These are phyloP conservation scores for Andrena trimmerana DNA, from an alignment of 2,888 invertebrate species.

Conservation along the genomic window DNA sequence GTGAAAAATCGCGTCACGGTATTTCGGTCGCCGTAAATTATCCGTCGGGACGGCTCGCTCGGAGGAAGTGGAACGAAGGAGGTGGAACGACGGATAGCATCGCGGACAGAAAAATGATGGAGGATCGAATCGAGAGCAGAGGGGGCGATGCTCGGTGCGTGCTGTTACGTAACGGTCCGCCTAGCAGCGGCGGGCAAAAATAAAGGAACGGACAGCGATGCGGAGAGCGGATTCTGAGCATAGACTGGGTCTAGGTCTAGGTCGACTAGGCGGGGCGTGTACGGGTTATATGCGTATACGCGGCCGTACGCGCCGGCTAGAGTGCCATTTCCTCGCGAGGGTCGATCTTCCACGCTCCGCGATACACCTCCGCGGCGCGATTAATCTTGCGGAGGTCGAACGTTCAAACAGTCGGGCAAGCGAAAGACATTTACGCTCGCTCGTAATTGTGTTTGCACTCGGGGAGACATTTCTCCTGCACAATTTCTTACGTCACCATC, in stretches of 20 bases:
- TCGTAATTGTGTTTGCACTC: too few species aligned
- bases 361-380: not conserved
- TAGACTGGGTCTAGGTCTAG: constrained; percentile 83
- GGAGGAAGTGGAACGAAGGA: not conserved
- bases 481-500: not conserved
- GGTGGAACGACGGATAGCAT: too few species aligned
- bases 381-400: not conserved
- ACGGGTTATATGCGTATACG: constrained; percentile 45
- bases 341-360: constrained; percentile 18
- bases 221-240: constrained; percentile 72
- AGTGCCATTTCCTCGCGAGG: constrained; percentile 41
- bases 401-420: not conserved
- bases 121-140: not conserved
- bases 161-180: constrained; percentile 69
- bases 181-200: constrained; percentile 72
- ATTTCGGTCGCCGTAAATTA: not conserved
- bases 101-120: constrained; percentile 14
- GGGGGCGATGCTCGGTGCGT: constrained; percentile 49
- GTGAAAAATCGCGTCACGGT: constrained; percentile 1
- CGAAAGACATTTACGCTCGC: too few species aligned
- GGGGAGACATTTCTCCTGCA: not conserved
- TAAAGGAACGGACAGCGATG: constrained; percentile 72
- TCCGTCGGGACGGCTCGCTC: not conserved
- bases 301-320: constrained; percentile 42
- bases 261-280: constrained; percentile 74